A percentile compares a stretch with the other conserved stretches of the same genome.
These are phyloP conservation scores for Aplocera efformata DNA, from an alignment of 2,888 invertebrate genomes.

Conservation along the genomic window DNA sequence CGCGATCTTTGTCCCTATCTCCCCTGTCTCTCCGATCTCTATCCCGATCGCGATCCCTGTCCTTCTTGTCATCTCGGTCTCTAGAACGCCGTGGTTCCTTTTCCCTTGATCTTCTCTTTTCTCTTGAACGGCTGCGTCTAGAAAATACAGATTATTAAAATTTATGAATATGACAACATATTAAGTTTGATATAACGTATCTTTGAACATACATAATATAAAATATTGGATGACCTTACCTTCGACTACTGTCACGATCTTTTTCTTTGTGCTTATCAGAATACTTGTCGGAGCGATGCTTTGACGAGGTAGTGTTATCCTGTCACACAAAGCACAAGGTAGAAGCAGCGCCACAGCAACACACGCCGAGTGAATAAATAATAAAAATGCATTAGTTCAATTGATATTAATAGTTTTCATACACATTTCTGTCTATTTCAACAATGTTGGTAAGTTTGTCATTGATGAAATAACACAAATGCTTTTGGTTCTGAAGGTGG, in stretches of 20 bases:
- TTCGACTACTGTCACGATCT: constrained; percentile 61
- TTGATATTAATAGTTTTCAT: constrained; percentile 52
- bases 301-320: constrained; percentile 79
- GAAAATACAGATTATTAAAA: constrained; percentile 19
- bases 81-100: constrained; percentile 79
- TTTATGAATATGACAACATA: no score
- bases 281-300: constrained; percentile 78
- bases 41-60: constrained; percentile 48
- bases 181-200: no score
- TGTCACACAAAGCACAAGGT: constrained; percentile 82
- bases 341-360: constrained; percentile 81
- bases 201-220: not conserved
- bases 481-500: constrained; percentile 51
- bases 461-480: constrained; percentile 61
- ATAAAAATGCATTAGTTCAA: constrained; percentile 73
- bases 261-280: constrained; percentile 77
- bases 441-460: constrained; percentile 41
- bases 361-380: constrained; percentile 80
- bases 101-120: constrained; percentile 80
- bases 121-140: constrained; percentile 69
- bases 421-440: constrained; percentile 57
- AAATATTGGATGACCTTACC: constrained; percentile 45
- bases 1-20: constrained; percentile 57
- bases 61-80: constrained; percentile 76
- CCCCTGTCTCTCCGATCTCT: constrained; percentile 49